A percentile compares a stretch with the other conserved stretches of the same genome.
These are phyloP conservation scores for Pseudomyrmex sp. DNA, from an alignment of 1,140 invertebrate genomes.

Conservation along the genomic window DNA sequence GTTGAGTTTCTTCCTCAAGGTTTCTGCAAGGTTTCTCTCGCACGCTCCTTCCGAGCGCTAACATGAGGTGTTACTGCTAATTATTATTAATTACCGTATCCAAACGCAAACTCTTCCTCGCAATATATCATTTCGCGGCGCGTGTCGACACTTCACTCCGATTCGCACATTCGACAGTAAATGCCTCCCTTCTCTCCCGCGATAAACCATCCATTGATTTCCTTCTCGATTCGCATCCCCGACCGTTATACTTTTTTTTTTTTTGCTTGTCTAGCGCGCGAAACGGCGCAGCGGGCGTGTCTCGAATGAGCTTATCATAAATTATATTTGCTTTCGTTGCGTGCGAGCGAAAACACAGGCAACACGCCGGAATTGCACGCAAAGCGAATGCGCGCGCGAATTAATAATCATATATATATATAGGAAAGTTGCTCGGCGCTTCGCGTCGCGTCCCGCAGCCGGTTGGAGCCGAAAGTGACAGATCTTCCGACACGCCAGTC, in stretches of 20 bases:
- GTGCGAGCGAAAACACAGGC: conserved; percentile 2
- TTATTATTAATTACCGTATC: conserved; percentile 27
- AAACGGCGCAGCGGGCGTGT: background rate
- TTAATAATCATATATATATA: background rate
- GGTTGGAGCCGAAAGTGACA: conserved; percentile 74
- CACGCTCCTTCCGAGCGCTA: background rate
- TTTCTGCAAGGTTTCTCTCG: conserved; percentile 20
- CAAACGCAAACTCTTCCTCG: conserved; percentile 9
- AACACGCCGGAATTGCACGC: conserved; percentile 13
- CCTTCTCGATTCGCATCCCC: conserved; percentile 4
- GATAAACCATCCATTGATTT: background rate
- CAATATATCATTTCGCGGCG: conserved; percentile 2
- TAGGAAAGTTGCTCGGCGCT: conserved; percentile 82
- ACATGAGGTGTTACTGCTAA: background rate
- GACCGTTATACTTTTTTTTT: conserved; percentile 24
- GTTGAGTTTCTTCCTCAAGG: background rate
- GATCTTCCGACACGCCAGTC: conserved; percentile 81
- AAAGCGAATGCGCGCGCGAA: background rate
- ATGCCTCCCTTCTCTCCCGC: background rate
- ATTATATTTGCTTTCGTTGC: conserved; percentile 50
- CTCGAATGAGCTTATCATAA: conserved; percentile 26
- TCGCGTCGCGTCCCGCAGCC: conserved; percentile 77
- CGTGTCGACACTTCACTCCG: conserved; percentile 2
- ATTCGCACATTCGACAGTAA: background rate
- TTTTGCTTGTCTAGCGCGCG: background rate